phyloP scores from a whole-genome alignment of 92 coral and sea anemone genomes.

The Scolanthus callimorphus region DNA sequence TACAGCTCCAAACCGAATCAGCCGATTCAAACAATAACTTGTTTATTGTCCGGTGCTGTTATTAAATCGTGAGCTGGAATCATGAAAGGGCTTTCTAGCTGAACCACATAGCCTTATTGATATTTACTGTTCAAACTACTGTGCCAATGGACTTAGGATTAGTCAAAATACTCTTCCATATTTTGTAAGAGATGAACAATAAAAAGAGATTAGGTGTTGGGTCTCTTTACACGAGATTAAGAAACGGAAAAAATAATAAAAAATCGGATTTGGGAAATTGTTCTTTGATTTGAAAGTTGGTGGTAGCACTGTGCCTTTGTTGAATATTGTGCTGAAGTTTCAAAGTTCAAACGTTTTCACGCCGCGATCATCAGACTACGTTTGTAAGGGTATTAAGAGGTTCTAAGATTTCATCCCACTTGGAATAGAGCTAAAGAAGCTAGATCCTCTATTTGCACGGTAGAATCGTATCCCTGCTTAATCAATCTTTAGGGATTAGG shows the following conservation, averaged over 20 bases:
- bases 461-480: constrained; percentile 29
- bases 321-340: too few relatives aligned
- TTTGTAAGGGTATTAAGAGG: constrained; percentile 25
- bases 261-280: constrained; percentile 33
- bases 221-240: constrained; percentile 47
- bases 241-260: constrained; percentile 52
- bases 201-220: constrained; percentile 24
- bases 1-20: constrained; percentile 1
- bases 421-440: constrained; percentile 11
- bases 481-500: constrained; percentile 39
- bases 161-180: constrained; percentile 28
- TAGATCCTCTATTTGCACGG: constrained; percentile 30
- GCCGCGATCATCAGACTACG: too few relatives aligned
- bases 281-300: constrained; percentile 1
- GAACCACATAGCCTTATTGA: constrained; percentile 17
- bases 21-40: not conserved
- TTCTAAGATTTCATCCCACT: constrained; percentile 40
- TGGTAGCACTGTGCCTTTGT: constrained; percentile 14
- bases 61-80: constrained; percentile 5
- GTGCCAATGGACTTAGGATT: constrained; percentile 43
- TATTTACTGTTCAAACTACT: constrained; percentile 33
- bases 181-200: constrained; percentile 26
- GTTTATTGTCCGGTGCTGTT: constrained; percentile 4
- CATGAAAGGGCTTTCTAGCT: constrained; percentile 12
- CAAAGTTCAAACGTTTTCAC: too few relatives aligned